Percentiles rank a stretch among this genome's conserved stretches.
phyloP scores from a whole-genome alignment of 1,140 invertebrate genomes.

The Brachionus calyciflorus region DNA sequence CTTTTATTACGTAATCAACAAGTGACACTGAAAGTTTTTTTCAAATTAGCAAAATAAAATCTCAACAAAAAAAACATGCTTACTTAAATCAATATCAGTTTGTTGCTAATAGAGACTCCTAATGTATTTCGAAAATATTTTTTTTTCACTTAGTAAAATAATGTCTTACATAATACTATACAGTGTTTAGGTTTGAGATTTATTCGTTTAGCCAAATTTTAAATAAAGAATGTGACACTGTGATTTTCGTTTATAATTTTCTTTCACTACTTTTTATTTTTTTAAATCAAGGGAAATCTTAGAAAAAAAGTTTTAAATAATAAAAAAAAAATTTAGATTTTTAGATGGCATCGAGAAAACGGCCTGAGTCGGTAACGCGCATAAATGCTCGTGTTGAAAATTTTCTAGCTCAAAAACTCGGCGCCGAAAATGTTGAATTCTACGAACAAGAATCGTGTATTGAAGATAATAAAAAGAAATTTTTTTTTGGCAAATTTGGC shows the following conservation, averaged over 20 bases:
- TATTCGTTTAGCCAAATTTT: neutral
- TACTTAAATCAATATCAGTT: conserved; percentile 40
- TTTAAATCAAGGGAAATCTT: no score
- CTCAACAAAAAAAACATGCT: neutral
- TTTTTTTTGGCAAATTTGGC: conserved; percentile 5
- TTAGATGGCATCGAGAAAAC: neutral
- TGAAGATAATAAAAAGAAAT: conserved; percentile 24
- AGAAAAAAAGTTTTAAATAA: no score
- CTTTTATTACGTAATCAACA: no score
- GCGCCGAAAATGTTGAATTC: conserved; percentile 38
- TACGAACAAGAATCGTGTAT: conserved; percentile 38
- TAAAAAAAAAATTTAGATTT: no score
- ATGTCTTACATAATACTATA: conserved; percentile 31
- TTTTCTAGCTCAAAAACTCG: conserved; percentile 23
- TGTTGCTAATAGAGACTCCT: conserved; percentile 42
- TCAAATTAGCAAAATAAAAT: no score
- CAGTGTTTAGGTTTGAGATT: conserved; percentile 21
- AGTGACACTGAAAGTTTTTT: no score
- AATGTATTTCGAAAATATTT: conserved; percentile 22
- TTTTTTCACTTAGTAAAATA: conserved; percentile 4
- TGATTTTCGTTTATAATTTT: neutral
- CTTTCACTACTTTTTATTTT: neutral
- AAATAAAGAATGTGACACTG: neutral
- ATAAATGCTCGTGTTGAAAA: conserved; percentile 29
- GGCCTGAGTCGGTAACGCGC: neutral